Base-by-base conservation (phyloP, 2,888 invertebrate species). In the Agrotis puta region DNA sequence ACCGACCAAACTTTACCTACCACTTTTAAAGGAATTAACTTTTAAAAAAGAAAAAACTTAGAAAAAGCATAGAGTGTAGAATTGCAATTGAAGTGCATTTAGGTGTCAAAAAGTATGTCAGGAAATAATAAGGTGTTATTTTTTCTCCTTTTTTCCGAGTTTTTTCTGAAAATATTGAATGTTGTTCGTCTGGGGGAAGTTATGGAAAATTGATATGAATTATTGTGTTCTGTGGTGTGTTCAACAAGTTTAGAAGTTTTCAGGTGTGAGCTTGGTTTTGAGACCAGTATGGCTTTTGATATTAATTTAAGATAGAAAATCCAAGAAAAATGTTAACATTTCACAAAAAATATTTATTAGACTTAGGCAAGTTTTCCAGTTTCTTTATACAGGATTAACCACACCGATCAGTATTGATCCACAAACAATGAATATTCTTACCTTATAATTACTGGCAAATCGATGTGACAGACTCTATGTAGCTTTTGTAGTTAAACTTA, bases 1-100 rank as follows among this genome's bases (percentile, higher is more conserved):
- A 80, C 68, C 77, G 75, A 66, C 69, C 76, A 79, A 85, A 83
- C 79, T 85, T 83, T 66, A 27, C 74, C 68, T 22, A 39, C 67
- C 72, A 69, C 67, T 76, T 71, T 77, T 58, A 74, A 56, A 82
- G 56, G 76, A 75, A 79, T 70, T 78, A 83, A 74, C 83, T 54
- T 56, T 56, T 22, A 47, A 50, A 43, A n/a, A n/a, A n/a, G n/a
- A n/a, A n/a, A n/a, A n/a, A n/a, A n/a, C n/a, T n/a, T n/a, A n/a
- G 0, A 0, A 0, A 22, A 3, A 11, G 2, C 0, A 47, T 54
- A 85, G 13, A 33, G 70, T 61, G 24, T 20, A 5, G 13, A 43
- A 61, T 63, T 9, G 5, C 5, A 16, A 33, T 62, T 47, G 9
- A 0, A 3, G 14, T 2, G n/a, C 45, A 53, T 2, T 22, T 51